Base-by-base conservation (phyloP, 2,888 invertebrate species). In the Trichogramma evanescens region DNA sequence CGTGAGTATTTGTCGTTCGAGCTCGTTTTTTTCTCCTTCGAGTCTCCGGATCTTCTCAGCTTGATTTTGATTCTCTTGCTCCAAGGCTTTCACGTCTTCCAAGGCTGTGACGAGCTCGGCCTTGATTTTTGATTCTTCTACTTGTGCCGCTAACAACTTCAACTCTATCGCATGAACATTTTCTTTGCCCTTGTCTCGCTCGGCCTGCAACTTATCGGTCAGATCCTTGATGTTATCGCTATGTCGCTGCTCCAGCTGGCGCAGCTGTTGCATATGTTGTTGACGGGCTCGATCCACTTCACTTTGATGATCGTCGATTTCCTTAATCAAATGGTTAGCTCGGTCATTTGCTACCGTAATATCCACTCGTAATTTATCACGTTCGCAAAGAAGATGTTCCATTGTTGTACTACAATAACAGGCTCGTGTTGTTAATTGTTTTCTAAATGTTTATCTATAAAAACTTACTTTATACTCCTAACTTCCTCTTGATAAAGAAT, bases 261-360 rank as follows among this genome's bases (percentile, higher is more conserved):
- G 93, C 26, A 91, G 77, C 80, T 84, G 87, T 78, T 79, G 76
- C n/a, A 83, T 71, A 66, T 82, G 80, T 52, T 85, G 83, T 72
- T 88, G 86, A 41, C 89, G 83, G 42, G 87, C 86, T 64, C 86
- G 86, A 75, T 95, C 95, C 73, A 94, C 82, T 61, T 88, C 85
- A 1, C 88, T 84, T 75, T 95, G 93, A 69, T 89, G 88, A 71
- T 95, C 95, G 75, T 96, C 95, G 2, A 94, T 89, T 77, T 95
- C 95, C 69, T 91, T 91, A 1, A 93, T 95, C 54, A 95, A 80
- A 57, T 92, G 75, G 0, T 86, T 83, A 0, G 92, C 91, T 67
- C 94, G 82, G 60, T 88, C 84, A 73, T 94, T 93, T 0, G 93
- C 91, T 73, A 93, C 93, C 26, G 83, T 80, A 13, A 94, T 85